These are phyloP conservation scores for Ceyx melanurus DNA, from an alignment of 2,113 vertebrate species.

Conservation along the genomic window DNA sequence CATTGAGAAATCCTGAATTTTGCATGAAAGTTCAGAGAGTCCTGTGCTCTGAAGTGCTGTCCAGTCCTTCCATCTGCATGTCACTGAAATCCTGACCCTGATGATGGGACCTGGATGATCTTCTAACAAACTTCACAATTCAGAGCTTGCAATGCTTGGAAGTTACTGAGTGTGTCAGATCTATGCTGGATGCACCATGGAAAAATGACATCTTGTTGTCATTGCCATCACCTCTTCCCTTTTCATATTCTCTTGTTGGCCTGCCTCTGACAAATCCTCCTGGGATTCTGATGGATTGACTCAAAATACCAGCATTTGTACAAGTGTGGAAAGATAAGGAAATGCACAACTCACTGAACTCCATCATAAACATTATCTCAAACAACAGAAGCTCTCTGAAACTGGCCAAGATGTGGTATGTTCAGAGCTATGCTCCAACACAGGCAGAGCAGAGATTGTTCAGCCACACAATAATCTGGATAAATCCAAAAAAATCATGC, in stretches of 20 bases:
- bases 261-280: not conserved
- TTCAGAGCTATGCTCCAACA: not conserved
- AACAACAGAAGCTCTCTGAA: not conserved
- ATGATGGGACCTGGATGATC: no score
- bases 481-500: not conserved
- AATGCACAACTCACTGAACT: not conserved
- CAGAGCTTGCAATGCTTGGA: not conserved
- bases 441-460: not conserved
- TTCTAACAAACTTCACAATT: not conserved
- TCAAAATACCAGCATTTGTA: not conserved
- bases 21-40: not conserved
- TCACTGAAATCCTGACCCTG: not conserved
- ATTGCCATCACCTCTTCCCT: not conserved
- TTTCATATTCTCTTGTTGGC: not conserved
- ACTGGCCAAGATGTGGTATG: not conserved
- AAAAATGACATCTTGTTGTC: not conserved
- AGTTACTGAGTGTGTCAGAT: rapidly evolving
- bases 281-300: not conserved
- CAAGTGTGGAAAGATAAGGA: conserved; percentile 13
- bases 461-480: not conserved
- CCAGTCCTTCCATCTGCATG: not conserved
- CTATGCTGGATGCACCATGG: not conserved
- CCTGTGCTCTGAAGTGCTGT: not conserved
- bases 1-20: not conserved
- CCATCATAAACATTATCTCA: conserved; percentile 14